Evolutionary conservation across 2,113 vertebrate species (phyloP), one percentile per base, ranked within the genome.

Genomic region (Tachuris rubrigastra): DNA sequence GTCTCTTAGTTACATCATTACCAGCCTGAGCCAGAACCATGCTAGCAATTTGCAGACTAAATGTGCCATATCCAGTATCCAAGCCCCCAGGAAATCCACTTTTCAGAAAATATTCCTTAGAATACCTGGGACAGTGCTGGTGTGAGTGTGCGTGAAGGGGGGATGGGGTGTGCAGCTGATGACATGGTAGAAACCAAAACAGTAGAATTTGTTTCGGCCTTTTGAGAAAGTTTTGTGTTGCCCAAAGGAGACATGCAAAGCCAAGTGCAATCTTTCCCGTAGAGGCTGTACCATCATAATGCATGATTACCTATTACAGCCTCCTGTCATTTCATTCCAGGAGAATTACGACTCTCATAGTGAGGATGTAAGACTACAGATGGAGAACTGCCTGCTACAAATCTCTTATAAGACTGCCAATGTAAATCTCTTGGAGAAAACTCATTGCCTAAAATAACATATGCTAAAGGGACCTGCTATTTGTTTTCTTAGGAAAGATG

Each of bases 361-460:
- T 65, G 95, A 96, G 76, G 85, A 97, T 91, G 59, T 96, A 95
- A 96, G 89, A 89, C 96, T 98, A 94, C 95, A 97, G 97, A 88
- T 92, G 27, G 95, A 97, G 91, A 77, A 81, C 91, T 97, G 89
- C 92, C 97, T 96, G 97, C 95, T 94, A 95, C 98, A 98, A 97
- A 97, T 98, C 96, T 98, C 90, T 96, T 88, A 85, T 90, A 97
- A 97, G 95, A 93, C 94, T 98, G 94, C 87, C 96, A 80, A 94
- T 78, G 95, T 98, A 98, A 98, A 98, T 98, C 96, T 98, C 60
- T 4, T 71, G 62, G 67, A 96, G 83, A 93, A 97, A 90, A 97
- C 82, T 97, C 90, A 93, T 94, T 95, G 95, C 90, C 78, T 91
- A 76, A 95, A 95, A 79, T 95, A 89, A 62, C 18, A 42, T 75